Percentiles rank a stretch among this genome's conserved stretches.
These are phyloP conservation scores for Yoshiicerus persimilis DNA, from an alignment of 1,140 invertebrate species.

Conservation along the genomic window DNA sequence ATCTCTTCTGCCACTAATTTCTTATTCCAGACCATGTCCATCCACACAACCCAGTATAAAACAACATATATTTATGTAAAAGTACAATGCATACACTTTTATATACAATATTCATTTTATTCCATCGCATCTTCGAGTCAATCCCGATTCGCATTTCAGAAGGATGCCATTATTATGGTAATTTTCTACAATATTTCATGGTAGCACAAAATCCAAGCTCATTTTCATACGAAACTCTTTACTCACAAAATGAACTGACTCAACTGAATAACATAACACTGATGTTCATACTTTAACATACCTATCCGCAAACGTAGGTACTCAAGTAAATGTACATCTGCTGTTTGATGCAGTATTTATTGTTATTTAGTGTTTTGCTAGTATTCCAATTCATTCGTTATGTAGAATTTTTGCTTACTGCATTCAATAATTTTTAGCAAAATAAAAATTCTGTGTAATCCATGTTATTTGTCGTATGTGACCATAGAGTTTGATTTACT, in stretches of 20 bases:
- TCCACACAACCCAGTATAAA: neutral
- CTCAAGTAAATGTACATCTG: neutral
- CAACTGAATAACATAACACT: neutral
- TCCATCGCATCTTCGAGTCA: neutral
- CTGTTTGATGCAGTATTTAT: too few species aligned
- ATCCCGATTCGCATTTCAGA: slow-evolving; percentile 27
- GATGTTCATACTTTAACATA: neutral
- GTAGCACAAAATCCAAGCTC: neutral
- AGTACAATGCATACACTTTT: neutral
- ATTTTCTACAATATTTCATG: slow-evolving; percentile 44
- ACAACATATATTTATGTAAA: neutral
- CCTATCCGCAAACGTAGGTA: neutral
- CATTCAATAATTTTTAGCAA: too few species aligned
- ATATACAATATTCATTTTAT: slow-evolving; percentile 9
- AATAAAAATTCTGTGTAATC: too few species aligned
- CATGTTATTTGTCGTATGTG: too few species aligned
- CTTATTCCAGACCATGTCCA: neutral
- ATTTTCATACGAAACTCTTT: neutral
- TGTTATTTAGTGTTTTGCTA: too few species aligned
- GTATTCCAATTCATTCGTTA: too few species aligned
- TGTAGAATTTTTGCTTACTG: too few species aligned
- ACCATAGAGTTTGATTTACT: too few species aligned
- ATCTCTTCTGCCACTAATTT: neutral
- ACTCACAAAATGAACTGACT: neutral
- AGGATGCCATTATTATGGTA: slow-evolving; percentile 45